These are phyloP conservation scores for Trichonephila clavipes DNA, from an alignment of 1,140 invertebrate genomes.

Conservation along the genomic window DNA sequence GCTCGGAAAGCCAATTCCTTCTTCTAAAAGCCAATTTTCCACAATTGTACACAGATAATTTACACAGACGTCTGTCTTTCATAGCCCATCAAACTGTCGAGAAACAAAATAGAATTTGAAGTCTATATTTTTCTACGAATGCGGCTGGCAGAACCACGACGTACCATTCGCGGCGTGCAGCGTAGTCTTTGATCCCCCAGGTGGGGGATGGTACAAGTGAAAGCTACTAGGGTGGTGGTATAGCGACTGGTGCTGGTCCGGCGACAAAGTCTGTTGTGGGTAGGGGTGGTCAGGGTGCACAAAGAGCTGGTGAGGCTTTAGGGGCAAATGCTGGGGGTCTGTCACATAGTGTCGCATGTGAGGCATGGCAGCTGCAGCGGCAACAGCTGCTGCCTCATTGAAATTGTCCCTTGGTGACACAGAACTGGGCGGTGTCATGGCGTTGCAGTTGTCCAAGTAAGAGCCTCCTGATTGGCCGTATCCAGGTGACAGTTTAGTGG, in stretches of 20 bases:
- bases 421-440: constrained; percentile 97
- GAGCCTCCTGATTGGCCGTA: constrained; percentile 75
- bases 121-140: constrained; percentile 53
- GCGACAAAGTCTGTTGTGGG: constrained; percentile 81
- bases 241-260: constrained; percentile 78
- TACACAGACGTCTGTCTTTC: background rate
- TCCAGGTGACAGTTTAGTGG: constrained; percentile 52
- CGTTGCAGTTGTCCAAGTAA: constrained; percentile 84
- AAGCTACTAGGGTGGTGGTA: constrained; percentile 75
- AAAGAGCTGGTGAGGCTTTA: constrained; percentile 90
- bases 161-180: constrained; percentile 63
- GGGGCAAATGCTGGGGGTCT: constrained; percentile 86
- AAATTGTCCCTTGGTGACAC: constrained; percentile 95
- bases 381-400: constrained; percentile 72
- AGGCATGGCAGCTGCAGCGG: constrained; percentile 69
- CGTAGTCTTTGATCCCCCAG: constrained; percentile 63
- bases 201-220: constrained; percentile 72
- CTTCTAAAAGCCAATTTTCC: background rate
- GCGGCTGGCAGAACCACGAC: constrained; percentile 70
- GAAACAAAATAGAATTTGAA: constrained; percentile 52
- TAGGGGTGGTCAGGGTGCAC: constrained; percentile 67
- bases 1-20: constrained; percentile 38
- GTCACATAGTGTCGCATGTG: constrained; percentile 75
- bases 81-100: background rate
- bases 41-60: background rate